Conservation (phyloP, 2,797 vertebrate species). For the Macroramphosus scolopax region DNA sequence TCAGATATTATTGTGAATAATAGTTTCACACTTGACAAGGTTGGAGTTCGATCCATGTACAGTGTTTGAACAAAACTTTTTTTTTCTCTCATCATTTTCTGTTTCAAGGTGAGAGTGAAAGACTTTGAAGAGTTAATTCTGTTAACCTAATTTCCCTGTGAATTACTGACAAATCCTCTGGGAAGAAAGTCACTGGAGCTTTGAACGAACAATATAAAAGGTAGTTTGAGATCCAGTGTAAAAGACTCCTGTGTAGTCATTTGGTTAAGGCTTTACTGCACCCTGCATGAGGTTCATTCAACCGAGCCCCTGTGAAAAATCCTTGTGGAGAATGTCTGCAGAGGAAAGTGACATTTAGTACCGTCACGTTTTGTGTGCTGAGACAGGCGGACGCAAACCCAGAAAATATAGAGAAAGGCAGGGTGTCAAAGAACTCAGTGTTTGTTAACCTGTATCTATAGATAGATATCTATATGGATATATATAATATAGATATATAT, state of each 20-base stretch:
- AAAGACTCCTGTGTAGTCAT: conserved; percentile 3
- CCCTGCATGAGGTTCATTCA: conserved; percentile 4
- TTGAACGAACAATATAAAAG: background rate
- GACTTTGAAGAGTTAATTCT: conserved; percentile 10
- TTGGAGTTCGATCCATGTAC: too few relatives aligned
- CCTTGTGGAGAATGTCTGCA: background rate
- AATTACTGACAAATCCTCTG: conserved; percentile 5
- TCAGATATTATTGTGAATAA: background rate
- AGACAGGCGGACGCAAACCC: too few relatives aligned
- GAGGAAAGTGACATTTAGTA: conserved; percentile 14
- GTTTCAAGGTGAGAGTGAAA: conserved; percentile 11
- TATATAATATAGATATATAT: too few relatives aligned
- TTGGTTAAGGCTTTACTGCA: conserved; percentile 1
- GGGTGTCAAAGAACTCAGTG: too few relatives aligned
- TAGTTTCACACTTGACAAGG: background rate
- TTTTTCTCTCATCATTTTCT: background rate
- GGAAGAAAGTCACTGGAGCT: conserved; percentile 3
- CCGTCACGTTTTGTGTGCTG: too few relatives aligned
- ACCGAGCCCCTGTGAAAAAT: conserved; percentile 5
- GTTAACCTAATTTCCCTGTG: conserved; percentile 5
- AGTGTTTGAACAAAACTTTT: background rate
- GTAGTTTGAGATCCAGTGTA: background rate
- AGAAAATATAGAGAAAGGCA: too few relatives aligned
- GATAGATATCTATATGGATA: too few relatives aligned
- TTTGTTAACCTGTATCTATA: too few relatives aligned